Evolutionary conservation across 2,888 invertebrate genomes (phyloP).

Genomic region (Yponomeuta evonymella): DNA sequence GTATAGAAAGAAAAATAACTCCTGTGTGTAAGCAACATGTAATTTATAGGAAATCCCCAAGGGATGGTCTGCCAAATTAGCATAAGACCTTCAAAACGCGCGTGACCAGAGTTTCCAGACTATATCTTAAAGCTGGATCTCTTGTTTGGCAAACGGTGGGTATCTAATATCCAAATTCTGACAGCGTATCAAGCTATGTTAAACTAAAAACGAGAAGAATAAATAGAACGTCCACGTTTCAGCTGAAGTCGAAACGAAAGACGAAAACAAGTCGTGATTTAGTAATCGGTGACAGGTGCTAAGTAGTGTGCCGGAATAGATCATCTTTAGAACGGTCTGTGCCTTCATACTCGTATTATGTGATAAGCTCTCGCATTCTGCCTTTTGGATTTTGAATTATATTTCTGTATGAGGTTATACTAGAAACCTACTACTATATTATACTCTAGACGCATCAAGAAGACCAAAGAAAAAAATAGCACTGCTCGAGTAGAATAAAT

Average conservation of each 20-base stretch:
- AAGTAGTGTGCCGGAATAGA: conserved; percentile 26
- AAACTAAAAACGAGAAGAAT: not conserved
- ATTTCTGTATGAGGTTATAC: no score
- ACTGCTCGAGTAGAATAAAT: not conserved
- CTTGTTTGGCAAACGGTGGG: not conserved
- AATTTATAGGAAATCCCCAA: not conserved
- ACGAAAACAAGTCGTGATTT: conserved; percentile 45
- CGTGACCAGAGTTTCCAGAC: not conserved
- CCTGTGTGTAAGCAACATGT: not conserved
- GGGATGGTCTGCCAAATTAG: not conserved
- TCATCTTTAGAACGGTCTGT: not conserved
- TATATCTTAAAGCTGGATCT: not conserved
- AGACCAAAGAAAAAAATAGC: no score
- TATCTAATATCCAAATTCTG: no score
- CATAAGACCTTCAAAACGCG: not conserved
- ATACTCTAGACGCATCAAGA: no score
- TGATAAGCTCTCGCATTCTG: no score
- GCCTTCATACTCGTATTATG: no score
- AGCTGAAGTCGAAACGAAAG: conserved; percentile 21
- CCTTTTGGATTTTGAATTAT: no score
- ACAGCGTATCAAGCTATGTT: no score
- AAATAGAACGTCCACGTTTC: conserved; percentile 41
- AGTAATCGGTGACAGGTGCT: conserved; percentile 35
- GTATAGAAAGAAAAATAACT: not conserved
- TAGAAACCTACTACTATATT: no score